Evolutionary conservation across 2,888 invertebrate genomes (phyloP), one percentile per base, ranked within the genome.

Genomic region (Strigamia transsilvanica): DNA sequence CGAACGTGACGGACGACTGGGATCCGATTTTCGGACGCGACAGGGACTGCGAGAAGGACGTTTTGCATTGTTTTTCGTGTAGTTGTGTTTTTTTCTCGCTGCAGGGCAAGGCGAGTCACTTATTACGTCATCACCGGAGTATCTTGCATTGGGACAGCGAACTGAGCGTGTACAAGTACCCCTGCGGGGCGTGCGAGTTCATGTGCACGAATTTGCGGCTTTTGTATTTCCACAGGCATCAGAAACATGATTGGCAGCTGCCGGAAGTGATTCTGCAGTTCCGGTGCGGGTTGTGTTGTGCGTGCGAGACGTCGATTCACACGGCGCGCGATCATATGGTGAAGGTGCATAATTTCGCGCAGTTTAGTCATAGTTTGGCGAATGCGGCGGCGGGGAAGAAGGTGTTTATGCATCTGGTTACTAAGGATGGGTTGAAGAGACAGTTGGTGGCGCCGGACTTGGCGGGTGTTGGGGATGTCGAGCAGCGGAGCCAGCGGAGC

Each of bases 1-100:
- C 23, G 18, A 23, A 61, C 2, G 23, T 61, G 18, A 61, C 61
- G 18, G n/a, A 61, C 10, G 61, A 61, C 9, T 61, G 61, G 61
- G 61, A 61, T 61, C 61, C 61, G 61, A 61, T 61, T 61, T 61
- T 61, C 23, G 61, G 61, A 18, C 61, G 61, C 6, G 61, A 61
- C 7, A 5, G 61, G 21, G 61, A 61, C 23, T 61, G 61, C 61
- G 61, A 61, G 61, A 61, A 61, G 12, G 61, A 61, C 23, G 61
- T 61, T 15, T 21, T 61, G 23, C 61, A 61, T 18, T 61, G 61
- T 61, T 61, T 61, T 23, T 2, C 61, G 0, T 61, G 61, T 21
- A 23, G 18, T 18, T 61, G 61, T 23, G 61, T 61, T 2, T 61
- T 61, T 21, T 61, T 61, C 23, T 18, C 61, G 21, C n/a, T 61